Evolutionary conservation across 2,113 vertebrate genomes (phyloP).

Genomic region (Mirounga angustirostris): DNA sequence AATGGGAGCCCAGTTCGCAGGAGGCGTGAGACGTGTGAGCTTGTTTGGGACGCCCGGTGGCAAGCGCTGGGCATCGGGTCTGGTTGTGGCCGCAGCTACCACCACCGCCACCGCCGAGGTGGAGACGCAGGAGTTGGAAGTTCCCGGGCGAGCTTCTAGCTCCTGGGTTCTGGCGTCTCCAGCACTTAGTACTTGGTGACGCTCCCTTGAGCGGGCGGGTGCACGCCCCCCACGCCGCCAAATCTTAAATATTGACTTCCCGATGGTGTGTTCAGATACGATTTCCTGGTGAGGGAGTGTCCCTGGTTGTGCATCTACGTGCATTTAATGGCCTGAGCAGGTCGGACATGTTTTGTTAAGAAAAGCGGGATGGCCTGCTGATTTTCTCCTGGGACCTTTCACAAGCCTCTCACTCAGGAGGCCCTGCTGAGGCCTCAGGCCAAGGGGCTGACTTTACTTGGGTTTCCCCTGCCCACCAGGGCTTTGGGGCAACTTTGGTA

Average conservation of each 20-base stretch:
- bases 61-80: not conserved
- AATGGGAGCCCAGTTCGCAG: not conserved
- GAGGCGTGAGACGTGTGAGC: not conserved
- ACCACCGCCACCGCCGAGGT: not conserved
- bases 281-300: slow-evolving; percentile 65
- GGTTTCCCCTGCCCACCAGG: not conserved
- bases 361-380: not conserved
- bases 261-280: slow-evolving; percentile 44
- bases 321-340: slow-evolving; percentile 42
- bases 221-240: not conserved
- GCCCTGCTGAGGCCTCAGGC: not conserved
- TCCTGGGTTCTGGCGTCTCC: not conserved
- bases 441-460: not conserved
- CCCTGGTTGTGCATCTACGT: not conserved
- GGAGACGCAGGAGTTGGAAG: not conserved
- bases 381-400: not conserved
- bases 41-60: not conserved
- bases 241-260: slow-evolving; percentile 65
- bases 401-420: not conserved
- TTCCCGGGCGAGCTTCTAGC: not conserved
- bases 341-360: slow-evolving; percentile 58
- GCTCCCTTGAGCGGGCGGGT: slow-evolving; percentile 4
- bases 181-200: not conserved
- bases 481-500: not conserved
- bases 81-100: not conserved